phyloP scores from a whole-genome alignment of 2,113 vertebrate species.

The Uria aalge region DNA sequence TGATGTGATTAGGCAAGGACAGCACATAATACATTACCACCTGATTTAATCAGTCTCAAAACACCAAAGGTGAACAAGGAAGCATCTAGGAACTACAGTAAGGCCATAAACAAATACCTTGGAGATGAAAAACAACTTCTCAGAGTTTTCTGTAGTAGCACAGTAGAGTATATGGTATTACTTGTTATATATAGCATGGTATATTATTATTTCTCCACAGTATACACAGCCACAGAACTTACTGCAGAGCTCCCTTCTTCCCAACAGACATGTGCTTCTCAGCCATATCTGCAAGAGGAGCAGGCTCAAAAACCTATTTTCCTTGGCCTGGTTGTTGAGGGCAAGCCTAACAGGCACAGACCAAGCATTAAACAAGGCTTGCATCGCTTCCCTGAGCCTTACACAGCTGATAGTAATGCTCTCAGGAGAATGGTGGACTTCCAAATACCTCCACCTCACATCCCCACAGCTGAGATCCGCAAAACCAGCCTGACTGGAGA shows the following conservation, averaged over 20 bases:
- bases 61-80: background rate
- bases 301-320: background rate
- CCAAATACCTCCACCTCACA: background rate
- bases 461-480: background rate
- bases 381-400: background rate
- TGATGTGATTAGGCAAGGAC: background rate
- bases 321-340: background rate
- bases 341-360: background rate
- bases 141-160: background rate
- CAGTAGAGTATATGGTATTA: background rate
- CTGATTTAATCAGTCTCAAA: background rate
- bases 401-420: accelerated
- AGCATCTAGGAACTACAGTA: background rate
- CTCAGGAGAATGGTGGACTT: background rate
- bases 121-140: background rate
- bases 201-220: background rate
- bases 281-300: background rate
- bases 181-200: background rate
- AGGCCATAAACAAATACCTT: background rate
- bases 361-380: background rate
- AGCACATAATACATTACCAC: background rate
- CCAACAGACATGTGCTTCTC: background rate
- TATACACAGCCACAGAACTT: background rate
- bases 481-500: background rate
- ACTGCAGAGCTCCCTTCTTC: background rate